These are phyloP conservation scores for Pantelozetes paolii DNA, from an alignment of 2,888 invertebrate species.

Conservation along the genomic window DNA sequence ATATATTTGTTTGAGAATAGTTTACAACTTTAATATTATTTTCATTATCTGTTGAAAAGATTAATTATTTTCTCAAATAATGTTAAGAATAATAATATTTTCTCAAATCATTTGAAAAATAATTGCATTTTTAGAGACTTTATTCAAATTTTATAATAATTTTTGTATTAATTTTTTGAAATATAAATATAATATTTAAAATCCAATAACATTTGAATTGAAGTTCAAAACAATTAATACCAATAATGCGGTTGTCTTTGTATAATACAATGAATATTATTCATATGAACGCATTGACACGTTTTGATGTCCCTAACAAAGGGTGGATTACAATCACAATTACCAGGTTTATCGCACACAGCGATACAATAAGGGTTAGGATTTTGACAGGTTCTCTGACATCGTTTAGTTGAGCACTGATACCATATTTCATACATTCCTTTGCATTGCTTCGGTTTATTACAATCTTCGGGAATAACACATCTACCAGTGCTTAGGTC, in stretches of 20 bases:
- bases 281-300: background rate
- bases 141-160: no score
- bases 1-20: no score
- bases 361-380: background rate
- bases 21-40: no score
- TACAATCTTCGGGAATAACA: background rate
- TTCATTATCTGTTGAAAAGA: no score
- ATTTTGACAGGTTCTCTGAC: background rate
- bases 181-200: no score
- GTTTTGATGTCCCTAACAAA: background rate
- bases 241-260: background rate
- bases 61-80: no score
- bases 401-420: background rate
- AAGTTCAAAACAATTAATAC: no score
- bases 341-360: background rate
- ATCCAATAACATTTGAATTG: no score
- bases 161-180: no score
- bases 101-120: no score
- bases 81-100: no score
- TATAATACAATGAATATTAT: background rate
- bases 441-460: background rate
- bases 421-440: background rate
- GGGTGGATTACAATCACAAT: slow-evolving; percentile 5
- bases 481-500: background rate
- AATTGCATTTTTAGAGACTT: no score